These are phyloP conservation scores for Otis tarda DNA, from an alignment of 2,113 vertebrate genomes.

Conservation along the genomic window DNA sequence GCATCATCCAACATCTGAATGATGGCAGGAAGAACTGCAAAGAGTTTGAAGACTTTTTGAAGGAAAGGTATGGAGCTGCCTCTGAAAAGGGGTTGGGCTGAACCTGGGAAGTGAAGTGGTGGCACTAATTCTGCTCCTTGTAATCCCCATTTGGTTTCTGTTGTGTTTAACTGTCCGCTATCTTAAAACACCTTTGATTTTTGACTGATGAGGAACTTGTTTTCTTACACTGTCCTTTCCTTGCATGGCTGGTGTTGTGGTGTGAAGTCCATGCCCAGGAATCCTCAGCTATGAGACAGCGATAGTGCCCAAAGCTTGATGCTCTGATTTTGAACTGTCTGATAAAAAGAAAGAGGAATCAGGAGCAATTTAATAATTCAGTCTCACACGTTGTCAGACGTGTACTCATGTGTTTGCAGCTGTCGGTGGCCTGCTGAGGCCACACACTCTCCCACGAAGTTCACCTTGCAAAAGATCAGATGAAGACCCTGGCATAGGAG, in stretches of 20 bases:
- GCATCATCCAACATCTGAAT: slow-evolving; percentile 88
- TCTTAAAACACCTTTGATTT: background rate
- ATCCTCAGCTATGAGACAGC: background rate
- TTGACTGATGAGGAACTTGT: background rate
- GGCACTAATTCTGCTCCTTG: background rate
- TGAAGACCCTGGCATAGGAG: background rate
- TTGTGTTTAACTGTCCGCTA: rapidly evolving
- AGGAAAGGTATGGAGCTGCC: slow-evolving; percentile 84
- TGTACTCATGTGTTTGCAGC: background rate
- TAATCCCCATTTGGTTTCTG: background rate
- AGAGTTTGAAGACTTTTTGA: slow-evolving; percentile 94
- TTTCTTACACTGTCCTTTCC: background rate
- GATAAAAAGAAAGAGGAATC: background rate
- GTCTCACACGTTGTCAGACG: background rate
- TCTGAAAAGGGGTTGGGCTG: rapidly evolving
- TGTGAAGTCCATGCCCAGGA: background rate
- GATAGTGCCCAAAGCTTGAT: background rate
- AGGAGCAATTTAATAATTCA: background rate
- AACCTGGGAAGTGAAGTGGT: background rate
- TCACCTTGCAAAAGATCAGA: background rate
- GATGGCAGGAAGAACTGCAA: slow-evolving; percentile 93
- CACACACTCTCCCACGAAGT: rapidly evolving
- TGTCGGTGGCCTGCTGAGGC: background rate
- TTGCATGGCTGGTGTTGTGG: background rate
- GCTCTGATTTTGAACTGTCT: background rate